A percentile compares a stretch with the other conserved stretches of the same genome.
phyloP scores from a whole-genome alignment of 2,113 vertebrate genomes.

The Mesocricetus auratus region DNA sequence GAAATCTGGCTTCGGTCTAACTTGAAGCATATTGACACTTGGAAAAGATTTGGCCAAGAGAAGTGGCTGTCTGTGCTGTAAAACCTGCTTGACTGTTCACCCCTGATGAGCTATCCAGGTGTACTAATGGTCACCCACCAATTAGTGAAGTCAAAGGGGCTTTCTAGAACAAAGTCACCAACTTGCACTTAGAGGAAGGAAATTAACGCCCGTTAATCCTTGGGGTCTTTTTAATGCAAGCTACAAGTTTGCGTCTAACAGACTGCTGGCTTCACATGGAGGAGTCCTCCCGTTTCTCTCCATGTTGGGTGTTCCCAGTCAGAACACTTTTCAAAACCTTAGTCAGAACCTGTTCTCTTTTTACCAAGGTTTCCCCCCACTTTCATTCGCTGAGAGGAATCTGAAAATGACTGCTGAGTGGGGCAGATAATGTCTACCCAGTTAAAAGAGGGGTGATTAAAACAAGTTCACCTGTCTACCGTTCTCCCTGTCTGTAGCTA shows the following conservation, averaged over 20 bases:
- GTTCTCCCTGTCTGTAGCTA: not conserved
- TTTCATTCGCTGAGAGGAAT: conserved; percentile 72
- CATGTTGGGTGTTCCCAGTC: conserved; percentile 44
- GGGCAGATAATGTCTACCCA: not conserved
- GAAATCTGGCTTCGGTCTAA: conserved; percentile 75
- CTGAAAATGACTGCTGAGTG: conserved; percentile 47
- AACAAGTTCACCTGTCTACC: not conserved
- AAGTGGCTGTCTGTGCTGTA: conserved; percentile 62
- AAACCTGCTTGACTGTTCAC: conserved; percentile 69
- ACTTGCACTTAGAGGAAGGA: conserved; percentile 67
- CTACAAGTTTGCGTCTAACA: conserved; percentile 44
- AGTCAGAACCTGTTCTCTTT: conserved; percentile 48
- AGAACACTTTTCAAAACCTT: conserved; percentile 59
- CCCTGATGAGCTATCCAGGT: conserved; percentile 82
- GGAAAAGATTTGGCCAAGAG: conserved; percentile 78
- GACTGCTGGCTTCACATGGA: conserved; percentile 64
- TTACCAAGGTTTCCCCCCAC: conserved; percentile 11
- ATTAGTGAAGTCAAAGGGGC: conserved; percentile 46
- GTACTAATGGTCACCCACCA: conserved; percentile 75
- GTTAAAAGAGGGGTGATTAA: not conserved
- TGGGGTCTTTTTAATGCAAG: conserved; percentile 59
- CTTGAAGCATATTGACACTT: conserved; percentile 79
- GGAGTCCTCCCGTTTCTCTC: conserved; percentile 38
- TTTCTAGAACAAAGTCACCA: conserved; percentile 74
- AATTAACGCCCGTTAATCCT: conserved; percentile 60